Conservation (phyloP, 2,888 invertebrate species). For the Epicampocera succincta region DNA sequence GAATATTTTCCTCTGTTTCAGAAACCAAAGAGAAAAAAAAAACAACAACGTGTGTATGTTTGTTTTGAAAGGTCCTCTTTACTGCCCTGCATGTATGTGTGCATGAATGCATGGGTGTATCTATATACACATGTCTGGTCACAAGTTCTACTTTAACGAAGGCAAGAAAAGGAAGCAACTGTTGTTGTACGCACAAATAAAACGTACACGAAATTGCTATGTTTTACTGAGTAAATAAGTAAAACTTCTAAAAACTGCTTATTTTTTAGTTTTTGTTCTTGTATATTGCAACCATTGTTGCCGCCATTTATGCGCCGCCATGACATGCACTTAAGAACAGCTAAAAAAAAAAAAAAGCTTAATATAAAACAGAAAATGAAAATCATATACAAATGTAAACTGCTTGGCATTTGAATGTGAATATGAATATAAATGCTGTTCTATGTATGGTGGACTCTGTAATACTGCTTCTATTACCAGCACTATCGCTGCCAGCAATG, state of each 20-base stretch:
- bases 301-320: slow-evolving; percentile 72
- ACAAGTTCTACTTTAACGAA: background rate
- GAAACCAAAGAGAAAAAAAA: too few relatives aligned
- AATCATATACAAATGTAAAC: slow-evolving; percentile 54
- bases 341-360: slow-evolving; percentile 33
- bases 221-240: slow-evolving; percentile 62
- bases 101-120: background rate
- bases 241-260: slow-evolving; percentile 50
- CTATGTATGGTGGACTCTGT: slow-evolving; percentile 28
- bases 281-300: slow-evolving; percentile 62
- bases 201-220: slow-evolving; percentile 40
- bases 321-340: slow-evolving; percentile 68
- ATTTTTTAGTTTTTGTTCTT: slow-evolving; percentile 4
- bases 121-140: too few relatives aligned
- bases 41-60: background rate
- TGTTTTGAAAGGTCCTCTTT: slow-evolving; percentile 35
- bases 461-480: slow-evolving; percentile 28
- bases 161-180: slow-evolving; percentile 31
- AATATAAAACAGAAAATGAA: slow-evolving; percentile 35
- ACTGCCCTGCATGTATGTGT: background rate
- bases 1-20: slow-evolving; percentile 29
- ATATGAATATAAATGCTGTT: slow-evolving; percentile 59
- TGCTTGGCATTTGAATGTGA: slow-evolving; percentile 66
- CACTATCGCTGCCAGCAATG: slow-evolving; percentile 36
- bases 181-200: slow-evolving; percentile 57